Evolutionary conservation across 2,113 vertebrate genomes (phyloP).

Genomic region (Gymnobelideus leadbeateri): DNA sequence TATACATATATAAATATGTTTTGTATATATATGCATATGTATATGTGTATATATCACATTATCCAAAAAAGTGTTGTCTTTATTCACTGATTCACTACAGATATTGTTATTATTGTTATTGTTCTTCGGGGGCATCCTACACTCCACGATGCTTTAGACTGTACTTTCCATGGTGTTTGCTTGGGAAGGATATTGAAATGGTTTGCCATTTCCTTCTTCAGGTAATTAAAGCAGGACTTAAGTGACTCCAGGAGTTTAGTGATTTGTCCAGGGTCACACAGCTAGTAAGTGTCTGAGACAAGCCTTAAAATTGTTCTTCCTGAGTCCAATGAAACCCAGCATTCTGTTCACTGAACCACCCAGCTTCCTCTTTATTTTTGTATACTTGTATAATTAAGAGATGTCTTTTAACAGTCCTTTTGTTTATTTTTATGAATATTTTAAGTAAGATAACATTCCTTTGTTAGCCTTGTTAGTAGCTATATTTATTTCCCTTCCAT

Average conservation of each 20-base stretch:
- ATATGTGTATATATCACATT: neutral
- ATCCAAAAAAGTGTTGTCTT: neutral
- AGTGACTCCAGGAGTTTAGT: neutral
- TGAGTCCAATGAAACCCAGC: neutral
- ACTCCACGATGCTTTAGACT: neutral
- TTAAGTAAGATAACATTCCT: neutral
- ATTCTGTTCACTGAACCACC: neutral
- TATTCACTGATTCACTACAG: neutral
- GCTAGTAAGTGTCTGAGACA: neutral
- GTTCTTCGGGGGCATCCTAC: no score
- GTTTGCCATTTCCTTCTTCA: neutral
- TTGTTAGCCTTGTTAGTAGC: neutral
- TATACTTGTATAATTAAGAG: neutral
- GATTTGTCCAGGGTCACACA: neutral
- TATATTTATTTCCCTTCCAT: neutral
- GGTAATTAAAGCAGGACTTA: neutral
- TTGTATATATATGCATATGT: no score
- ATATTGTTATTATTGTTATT: neutral
- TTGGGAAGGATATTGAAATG: neutral
- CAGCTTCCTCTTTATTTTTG: neutral
- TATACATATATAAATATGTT: no score
- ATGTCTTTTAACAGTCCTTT: neutral
- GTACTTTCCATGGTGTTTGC: neutral
- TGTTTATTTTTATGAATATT: neutral
- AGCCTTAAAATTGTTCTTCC: neutral